These are phyloP conservation scores for Periophthalmodon schlosseri DNA, from an alignment of 2,113 vertebrate species.

Conservation along the genomic window DNA sequence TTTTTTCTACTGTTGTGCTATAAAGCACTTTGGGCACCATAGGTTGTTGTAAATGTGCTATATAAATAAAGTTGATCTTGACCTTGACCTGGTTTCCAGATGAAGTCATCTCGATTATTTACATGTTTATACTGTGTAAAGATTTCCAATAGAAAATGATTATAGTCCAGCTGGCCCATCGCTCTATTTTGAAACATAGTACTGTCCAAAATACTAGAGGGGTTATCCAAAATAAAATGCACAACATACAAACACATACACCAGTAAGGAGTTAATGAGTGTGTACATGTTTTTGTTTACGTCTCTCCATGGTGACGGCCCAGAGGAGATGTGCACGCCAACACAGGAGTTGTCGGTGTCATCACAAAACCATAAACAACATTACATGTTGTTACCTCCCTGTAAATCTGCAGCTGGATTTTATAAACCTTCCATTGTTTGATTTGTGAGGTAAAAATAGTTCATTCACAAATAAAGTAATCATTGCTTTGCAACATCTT, in stretches of 20 bases:
- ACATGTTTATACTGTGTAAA: no score
- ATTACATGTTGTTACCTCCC: slow-evolving; percentile 5
- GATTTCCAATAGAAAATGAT: no score
- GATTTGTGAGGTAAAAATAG: slow-evolving; percentile 11
- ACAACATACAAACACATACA: slow-evolving; percentile 29
- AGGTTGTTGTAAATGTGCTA: no score
- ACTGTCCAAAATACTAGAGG: neutral
- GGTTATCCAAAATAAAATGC: neutral
- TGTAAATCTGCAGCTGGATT: slow-evolving; percentile 30
- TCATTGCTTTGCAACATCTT: no score
- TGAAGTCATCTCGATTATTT: no score
- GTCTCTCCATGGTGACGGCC: slow-evolving; percentile 16
- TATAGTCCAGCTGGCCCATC: no score
- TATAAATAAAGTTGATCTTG: no score
- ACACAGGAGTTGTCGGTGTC: slow-evolving; percentile 18
- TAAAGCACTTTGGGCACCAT: no score
- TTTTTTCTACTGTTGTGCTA: no score
- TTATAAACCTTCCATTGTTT: slow-evolving; percentile 13
- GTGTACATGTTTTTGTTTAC: slow-evolving; percentile 44
- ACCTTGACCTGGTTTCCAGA: no score
- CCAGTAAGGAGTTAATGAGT: slow-evolving; percentile 47
- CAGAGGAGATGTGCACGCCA: slow-evolving; percentile 8
- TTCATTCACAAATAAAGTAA: no score
- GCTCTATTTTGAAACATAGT: no score
- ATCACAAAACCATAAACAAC: slow-evolving; percentile 37